Conservation (phyloP, 2,113 vertebrate species). For the Gavialis gangeticus region DNA sequence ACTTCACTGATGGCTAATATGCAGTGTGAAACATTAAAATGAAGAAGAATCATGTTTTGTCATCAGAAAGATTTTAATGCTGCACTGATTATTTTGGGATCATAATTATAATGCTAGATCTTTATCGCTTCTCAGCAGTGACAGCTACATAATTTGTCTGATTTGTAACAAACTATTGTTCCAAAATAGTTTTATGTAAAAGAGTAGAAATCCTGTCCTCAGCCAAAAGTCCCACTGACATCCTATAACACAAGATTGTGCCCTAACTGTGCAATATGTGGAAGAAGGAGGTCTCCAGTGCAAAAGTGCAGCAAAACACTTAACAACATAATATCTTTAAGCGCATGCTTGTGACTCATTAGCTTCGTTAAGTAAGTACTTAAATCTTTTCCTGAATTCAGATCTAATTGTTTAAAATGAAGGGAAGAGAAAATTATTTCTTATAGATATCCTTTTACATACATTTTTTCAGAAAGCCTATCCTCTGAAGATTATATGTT, state of each 20-base stretch:
- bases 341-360: background rate
- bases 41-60: background rate
- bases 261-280: background rate
- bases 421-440: background rate
- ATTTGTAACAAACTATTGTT: background rate
- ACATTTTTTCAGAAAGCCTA: background rate
- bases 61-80: background rate
- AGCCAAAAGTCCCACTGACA: background rate
- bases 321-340: background rate
- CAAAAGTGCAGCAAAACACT: background rate
- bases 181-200: background rate
- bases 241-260: background rate
- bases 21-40: background rate
- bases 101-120: background rate
- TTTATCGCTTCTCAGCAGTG: background rate
- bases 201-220: background rate
- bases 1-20: background rate
- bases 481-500: background rate
- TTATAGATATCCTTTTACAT: background rate
- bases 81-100: background rate
- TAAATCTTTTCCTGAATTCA: background rate
- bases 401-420: fast-evolving
- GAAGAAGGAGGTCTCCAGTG: background rate
- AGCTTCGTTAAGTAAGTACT: background rate
- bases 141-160: background rate